Evolutionary conservation across 2,113 vertebrate genomes (phyloP).

Genomic region (Agelaius tricolor): DNA sequence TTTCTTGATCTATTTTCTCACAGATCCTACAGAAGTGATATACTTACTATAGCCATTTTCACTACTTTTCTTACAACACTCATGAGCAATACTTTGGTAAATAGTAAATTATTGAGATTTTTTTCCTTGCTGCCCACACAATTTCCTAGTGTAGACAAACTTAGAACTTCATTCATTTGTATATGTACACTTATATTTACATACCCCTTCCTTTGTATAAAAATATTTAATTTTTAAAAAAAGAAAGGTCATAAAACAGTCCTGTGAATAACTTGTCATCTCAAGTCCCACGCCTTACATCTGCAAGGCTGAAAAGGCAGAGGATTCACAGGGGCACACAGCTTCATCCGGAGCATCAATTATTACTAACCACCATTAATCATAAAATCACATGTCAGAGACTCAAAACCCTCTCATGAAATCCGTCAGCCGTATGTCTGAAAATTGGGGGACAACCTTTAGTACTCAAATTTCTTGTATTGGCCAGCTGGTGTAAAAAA

Average conservation of each 20-base stretch:
- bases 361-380: background rate
- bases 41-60: background rate
- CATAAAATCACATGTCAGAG: background rate
- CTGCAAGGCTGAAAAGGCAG: background rate
- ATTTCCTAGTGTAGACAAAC: background rate
- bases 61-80: background rate
- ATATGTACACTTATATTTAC: background rate
- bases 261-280: background rate
- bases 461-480: background rate
- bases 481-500: background rate
- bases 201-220: background rate
- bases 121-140: background rate
- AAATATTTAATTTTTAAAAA: background rate
- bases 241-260: background rate
- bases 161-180: background rate
- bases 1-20: background rate
- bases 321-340: background rate
- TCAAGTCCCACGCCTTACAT: background rate
- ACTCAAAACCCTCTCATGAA: background rate
- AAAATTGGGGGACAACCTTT: background rate
- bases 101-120: background rate
- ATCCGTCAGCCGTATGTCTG: background rate
- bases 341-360: background rate
- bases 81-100: background rate
- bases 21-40: background rate